Evolutionary conservation across 2,113 vertebrate genomes (phyloP), one percentile per base, ranked within the genome.

Genomic region (Centrocercus urophasianus): DNA sequence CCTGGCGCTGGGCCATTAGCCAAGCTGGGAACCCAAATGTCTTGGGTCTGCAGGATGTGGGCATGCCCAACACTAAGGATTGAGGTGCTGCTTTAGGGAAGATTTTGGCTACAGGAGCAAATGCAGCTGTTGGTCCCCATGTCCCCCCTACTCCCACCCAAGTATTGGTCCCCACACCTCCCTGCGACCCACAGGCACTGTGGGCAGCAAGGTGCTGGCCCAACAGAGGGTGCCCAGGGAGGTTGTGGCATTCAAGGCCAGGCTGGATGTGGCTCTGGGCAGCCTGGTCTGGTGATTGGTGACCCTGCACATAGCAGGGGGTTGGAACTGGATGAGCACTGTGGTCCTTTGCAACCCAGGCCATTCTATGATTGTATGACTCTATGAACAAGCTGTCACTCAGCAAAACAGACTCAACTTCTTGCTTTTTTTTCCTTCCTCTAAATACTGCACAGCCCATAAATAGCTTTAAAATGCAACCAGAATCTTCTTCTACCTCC

Each of bases 151-250:
- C 14, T 25, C 52, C 15, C 1, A 27, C 27, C 27, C 16, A 2
- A 30, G 11, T 1, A 4, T 8, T 59, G 38, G 70, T 22, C 27
- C 32, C 21, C 4, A 7, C 34, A 17, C 25, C 59, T 30, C 52
- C 45, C 9, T 0, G 0, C 25, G 3, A 8, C 71, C 57, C 30
- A 0, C 10, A 10, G 72, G 28, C 3, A 1, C 40, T 28, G 6
- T 24, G 38, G 45, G 32, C 34, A 7, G 32, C 67, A 57, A 30
- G 84, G 45, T 15, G 69, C 15, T 80, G 28, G 40, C 4, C 1
- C 4, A 48, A 50, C 48, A 50, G 12, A 50, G 48, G 48, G 48
- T 50, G 22, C 11, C 48, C 48, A 50, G 24, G 10, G 48, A 50
- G 22, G 48, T 11, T 50, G 22, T 50, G 22, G 48, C 48, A 50